A percentile compares a stretch with the other conserved stretches of the same genome.
Conservation (phyloP, 2,113 vertebrate genomes). For the Odontesthes bonariensis region DNA sequence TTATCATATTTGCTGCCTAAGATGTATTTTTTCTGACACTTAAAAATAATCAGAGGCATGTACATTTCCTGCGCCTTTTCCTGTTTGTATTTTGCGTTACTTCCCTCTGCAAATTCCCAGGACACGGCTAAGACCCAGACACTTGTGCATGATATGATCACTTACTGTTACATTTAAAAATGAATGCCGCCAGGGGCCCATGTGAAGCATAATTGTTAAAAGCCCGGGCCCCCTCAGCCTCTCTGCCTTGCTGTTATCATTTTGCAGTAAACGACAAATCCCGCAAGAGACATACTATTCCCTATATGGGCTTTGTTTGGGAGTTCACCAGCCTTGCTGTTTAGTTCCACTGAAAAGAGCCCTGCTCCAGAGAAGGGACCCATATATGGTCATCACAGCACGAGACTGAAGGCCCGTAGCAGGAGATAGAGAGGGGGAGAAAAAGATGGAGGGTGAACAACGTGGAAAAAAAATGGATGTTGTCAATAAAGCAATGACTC, state of each 20-base stretch:
- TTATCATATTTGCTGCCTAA: not conserved
- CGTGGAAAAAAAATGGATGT: conserved; percentile 32
- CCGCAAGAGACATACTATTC: conserved; percentile 86
- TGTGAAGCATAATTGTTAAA: conserved; percentile 62
- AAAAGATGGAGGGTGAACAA: conserved; percentile 20
- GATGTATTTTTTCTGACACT: not conserved
- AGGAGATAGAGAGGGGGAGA: conserved; percentile 32
- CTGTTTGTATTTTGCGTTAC: not conserved
- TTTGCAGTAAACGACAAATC: conserved; percentile 81
- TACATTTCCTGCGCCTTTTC: not conserved
- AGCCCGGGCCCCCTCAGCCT: conserved; percentile 40
- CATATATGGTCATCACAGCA: conserved; percentile 92
- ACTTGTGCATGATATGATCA: conserved; percentile 20
- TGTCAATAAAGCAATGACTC: conserved; percentile 53
- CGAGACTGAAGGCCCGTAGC: conserved; percentile 66
- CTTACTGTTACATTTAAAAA: conserved; percentile 46
- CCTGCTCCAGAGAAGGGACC: conserved; percentile 88
- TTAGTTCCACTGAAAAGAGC: conserved; percentile 82
- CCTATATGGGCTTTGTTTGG: conserved; percentile 99
- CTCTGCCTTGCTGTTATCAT: conserved; percentile 82
- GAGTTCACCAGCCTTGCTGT: conserved; percentile 90
- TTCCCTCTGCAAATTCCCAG: conserved; percentile 13
- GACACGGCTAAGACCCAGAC: not conserved
- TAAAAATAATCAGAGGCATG: not conserved
- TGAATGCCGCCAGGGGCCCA: conserved; percentile 31